These are phyloP conservation scores for Zaprionus davidi DNA, from an alignment of 1,140 invertebrate genomes.

Conservation along the genomic window DNA sequence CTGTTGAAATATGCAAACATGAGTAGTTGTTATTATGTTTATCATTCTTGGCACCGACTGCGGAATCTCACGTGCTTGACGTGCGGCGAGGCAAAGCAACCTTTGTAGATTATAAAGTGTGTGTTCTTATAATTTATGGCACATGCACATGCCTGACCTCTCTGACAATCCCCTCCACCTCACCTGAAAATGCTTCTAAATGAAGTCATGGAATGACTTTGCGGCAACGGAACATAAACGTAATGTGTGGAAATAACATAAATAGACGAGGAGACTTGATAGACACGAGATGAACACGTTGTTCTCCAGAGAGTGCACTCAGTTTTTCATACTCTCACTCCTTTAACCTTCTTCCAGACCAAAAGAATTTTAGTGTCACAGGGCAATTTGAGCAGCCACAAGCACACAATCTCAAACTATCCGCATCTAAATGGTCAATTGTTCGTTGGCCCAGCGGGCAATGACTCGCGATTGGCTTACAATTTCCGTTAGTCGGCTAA, in stretches of 20 bases:
- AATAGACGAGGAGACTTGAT: conserved; percentile 26
- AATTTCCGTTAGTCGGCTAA: conserved; percentile 41
- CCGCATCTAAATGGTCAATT: conserved; percentile 18
- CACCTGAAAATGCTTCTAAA: conserved; percentile 5
- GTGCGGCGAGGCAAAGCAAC: conserved; percentile 9
- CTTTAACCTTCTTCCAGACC: conserved; percentile 2
- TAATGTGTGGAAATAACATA: conserved; percentile 56
- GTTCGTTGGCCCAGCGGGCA: conserved; percentile 2
- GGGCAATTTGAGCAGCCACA: conserved; percentile 23
- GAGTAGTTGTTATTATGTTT: conserved; percentile 10
- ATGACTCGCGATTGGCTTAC: conserved; percentile 36
- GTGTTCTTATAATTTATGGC: conserved; percentile 66
- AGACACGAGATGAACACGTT: conserved; percentile 16
- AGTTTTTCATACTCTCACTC: neutral
- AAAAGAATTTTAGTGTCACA: conserved; percentile 18
- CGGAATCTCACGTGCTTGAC: conserved; percentile 36
- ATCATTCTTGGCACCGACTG: conserved; percentile 20
- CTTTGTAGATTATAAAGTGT: conserved; percentile 58
- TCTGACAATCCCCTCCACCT: neutral
- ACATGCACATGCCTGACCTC: conserved; percentile 57
- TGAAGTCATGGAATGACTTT: conserved; percentile 39
- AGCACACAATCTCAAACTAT: conserved; percentile 19
- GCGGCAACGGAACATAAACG: conserved; percentile 47
- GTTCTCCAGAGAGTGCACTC: neutral
- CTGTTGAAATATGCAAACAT: conserved; percentile 23